phyloP scores from a whole-genome alignment of 2,113 vertebrate genomes.

The Turdus rufiventris region DNA sequence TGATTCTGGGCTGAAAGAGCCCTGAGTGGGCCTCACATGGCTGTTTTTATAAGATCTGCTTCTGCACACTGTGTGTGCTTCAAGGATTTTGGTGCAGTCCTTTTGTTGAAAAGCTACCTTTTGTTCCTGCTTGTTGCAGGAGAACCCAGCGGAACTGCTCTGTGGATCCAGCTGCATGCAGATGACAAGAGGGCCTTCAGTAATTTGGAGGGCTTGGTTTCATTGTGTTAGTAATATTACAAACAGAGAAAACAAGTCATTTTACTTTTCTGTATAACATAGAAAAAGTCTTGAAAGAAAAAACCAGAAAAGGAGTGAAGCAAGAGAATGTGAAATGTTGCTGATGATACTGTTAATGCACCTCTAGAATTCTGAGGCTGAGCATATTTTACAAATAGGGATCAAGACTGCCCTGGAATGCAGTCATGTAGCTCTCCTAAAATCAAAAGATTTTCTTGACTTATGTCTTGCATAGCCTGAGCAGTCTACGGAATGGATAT shows the following conservation, averaged over 20 bases:
- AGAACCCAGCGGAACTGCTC: neutral
- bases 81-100: neutral
- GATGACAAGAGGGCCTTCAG: neutral
- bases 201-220: neutral
- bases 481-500: neutral
- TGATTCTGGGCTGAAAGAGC: neutral
- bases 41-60: neutral
- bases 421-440: neutral
- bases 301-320: neutral
- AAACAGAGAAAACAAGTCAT: neutral
- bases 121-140: neutral
- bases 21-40: neutral
- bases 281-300: neutral
- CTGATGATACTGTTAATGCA: rapidly evolving
- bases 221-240: neutral
- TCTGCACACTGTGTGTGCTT: neutral
- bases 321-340: neutral
- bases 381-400: neutral
- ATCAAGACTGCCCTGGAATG: neutral
- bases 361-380: neutral
- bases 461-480: neutral
- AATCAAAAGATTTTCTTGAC: neutral
- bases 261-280: neutral
- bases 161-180: neutral
- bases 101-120: neutral